Conservation (phyloP, 1,140 invertebrate species). For the Drosophila santomea region DNA sequence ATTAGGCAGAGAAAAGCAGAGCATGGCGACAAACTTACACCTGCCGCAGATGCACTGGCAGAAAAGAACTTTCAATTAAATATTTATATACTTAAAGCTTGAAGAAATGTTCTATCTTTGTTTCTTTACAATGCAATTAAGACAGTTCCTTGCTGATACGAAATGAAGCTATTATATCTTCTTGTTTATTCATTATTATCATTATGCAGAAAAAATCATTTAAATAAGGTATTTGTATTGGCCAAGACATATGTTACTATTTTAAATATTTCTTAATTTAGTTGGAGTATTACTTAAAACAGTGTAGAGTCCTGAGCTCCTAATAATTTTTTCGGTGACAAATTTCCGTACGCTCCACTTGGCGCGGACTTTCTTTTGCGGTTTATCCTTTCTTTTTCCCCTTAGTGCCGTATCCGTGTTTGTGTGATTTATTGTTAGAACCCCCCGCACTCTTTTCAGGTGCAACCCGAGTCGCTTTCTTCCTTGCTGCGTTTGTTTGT, state of each 20-base stretch:
- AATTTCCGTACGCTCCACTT: conserved; percentile 31
- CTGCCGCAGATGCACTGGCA: conserved; percentile 33
- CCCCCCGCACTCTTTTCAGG: conserved; percentile 16
- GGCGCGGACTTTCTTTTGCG: conserved; percentile 30
- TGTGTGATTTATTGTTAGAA: conserved; percentile 62
- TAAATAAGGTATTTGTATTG: too few relatives aligned
- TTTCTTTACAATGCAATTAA: too few relatives aligned
- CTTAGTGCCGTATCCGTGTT: background rate
- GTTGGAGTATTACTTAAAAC: too few relatives aligned
- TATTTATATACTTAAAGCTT: too few relatives aligned
- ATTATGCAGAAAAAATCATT: too few relatives aligned
- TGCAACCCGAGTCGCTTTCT: conserved; percentile 42
- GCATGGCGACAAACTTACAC: conserved; percentile 50
- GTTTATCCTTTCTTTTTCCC: conserved; percentile 33
- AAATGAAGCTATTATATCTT: too few relatives aligned
- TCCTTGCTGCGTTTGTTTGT: conserved; percentile 17
- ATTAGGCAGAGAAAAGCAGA: conserved; percentile 28
- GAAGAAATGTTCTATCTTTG: too few relatives aligned
- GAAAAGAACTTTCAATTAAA: too few relatives aligned
- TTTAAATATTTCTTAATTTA: too few relatives aligned
- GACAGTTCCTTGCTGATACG: too few relatives aligned
- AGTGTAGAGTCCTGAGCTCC: background rate
- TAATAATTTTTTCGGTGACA: conserved; percentile 1
- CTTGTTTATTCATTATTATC: too few relatives aligned
- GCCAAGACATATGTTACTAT: too few relatives aligned